Base-by-base conservation (phyloP, 2,113 vertebrate genomes). In the Corynorhinus townsendii region DNA sequence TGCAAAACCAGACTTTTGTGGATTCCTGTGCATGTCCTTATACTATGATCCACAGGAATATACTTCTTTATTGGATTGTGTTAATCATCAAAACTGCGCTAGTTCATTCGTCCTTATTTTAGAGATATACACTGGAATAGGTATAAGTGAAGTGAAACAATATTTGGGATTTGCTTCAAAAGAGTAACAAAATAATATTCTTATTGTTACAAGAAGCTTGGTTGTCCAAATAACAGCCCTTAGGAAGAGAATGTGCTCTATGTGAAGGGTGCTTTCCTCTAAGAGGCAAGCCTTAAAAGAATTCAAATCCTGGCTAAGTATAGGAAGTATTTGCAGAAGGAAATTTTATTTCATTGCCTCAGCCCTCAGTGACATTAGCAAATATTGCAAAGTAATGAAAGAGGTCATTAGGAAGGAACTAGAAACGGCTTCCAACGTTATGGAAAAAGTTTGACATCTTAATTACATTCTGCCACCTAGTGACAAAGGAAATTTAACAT, bases 381-480 rank as follows among this genome's bases (percentile, higher is more conserved):
- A 96, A 85, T 87, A 38, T 12, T 38, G 77, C 75, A 84, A 92
- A 83, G 83, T 73, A 97, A 93, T 43, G 71, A 92, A 75, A 20
- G 54, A 90, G 11, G 66, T 56, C 96, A 80, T 56, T 77, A 95
- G 77, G 71, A 90, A 95, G 52, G n/a, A 95, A 43, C 33, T 45
- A 76, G 64, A 77, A 96, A 59, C 5, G 56, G 52, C 30, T 43
- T 11, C n/a, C 26, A 40, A 95, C 1, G 38, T 26, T 0, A 72
- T 24, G 10, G 10, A 15, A 52, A 38, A 91, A 94, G 14, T 64
- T n/a, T 38, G 71, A 12, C 12, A 80, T 85, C 96, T 98, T 98
- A 96, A 91, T 96, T 98, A 98, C 40, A 95, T 95, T 96, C 98
- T 98, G 98, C 98, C 98, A 98, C 95, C 98, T 98, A 98, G 97